Evolutionary conservation across 2,797 vertebrate genomes (phyloP), one percentile per base, ranked within the genome.

Genomic region (Periophthalmus magnuspinnatus): DNA sequence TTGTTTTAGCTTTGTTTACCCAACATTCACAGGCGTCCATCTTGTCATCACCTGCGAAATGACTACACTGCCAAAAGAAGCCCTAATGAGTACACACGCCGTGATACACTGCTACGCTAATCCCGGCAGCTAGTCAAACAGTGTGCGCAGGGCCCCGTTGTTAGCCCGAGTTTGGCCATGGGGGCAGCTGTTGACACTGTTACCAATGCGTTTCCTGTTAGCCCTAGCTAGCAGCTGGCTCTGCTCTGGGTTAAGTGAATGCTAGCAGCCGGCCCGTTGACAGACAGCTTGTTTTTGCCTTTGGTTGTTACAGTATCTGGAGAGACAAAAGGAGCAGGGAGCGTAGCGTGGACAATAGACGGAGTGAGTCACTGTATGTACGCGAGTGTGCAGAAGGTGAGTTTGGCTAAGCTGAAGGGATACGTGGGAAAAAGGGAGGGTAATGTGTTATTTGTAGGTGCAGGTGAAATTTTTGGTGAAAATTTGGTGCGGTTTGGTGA

Each of bases 201-300:
- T 89, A 92, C 91, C 83, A 88, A 84, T 90, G 93, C 90, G 81
- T 92, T 94, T 93, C 92, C 93, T 95, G 92, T 94, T 89, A 88
- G 92, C 90, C 91, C 92, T 11, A 45, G 58, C 58, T 94, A 90
- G 93, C 94, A 96, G 95, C 95, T 97, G 95, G 93, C 90, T 90
- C 61, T 71, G 75, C 77, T 91, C 88, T 85, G 89, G 92, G 92
- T 90, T 90, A 91, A 89, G 92, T 90, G 93, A 93, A 91, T 68
- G 88, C 90, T 90, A 86, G 89, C 92, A 91, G 91, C 88, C 90
- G 84, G 78, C 85, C 83, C 78, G 94, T 90, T 94, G 96, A 97
- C 93, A 96, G 96, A 96, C 93, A 93, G 90, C 93, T 95, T 93
- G 91, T 90, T 72, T 89, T 94, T 95, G 94, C 90, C 84, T 87